Base-by-base conservation (phyloP, 2,113 vertebrate species). In the Garra rufa region DNA sequence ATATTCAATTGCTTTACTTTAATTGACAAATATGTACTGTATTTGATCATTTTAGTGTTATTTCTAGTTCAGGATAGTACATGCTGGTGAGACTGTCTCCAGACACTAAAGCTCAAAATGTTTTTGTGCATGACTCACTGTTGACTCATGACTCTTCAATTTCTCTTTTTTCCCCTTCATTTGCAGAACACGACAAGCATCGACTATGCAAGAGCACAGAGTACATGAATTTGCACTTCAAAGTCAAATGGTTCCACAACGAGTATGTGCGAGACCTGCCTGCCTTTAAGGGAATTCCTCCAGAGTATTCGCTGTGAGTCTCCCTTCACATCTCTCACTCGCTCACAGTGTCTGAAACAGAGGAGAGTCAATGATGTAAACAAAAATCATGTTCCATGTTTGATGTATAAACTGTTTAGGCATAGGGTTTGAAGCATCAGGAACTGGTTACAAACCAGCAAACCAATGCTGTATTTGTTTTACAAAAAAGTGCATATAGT, bases 151-250 rank as follows among this genome's bases (percentile, higher is more conserved):
- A 41, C 67, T 70, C 26, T 70, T 70, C 38, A 30, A 4, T 26
- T 34, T 17, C 9, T 50, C 9, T 14, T 90, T 90, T 89, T 92
- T 57, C 91, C 46, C 92, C 73, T 91, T 96, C 88, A 93, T 28
- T 94, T 92, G 91, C 93, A 99, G 98, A 99, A 91, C 98, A 99
- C 41, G 97, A 99, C 71, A 98, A 97, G 91, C 97, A 98, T 76
- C 95, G 95, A 80, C 95, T 98, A 94, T 99, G 98, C 94, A 99
- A 99, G 95, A 99, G 98, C 92, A 98, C 98, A 0, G 98, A 99
- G 93, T 99, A 99, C 92, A 99, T 99, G 98, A 99, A 99, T 95
- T 94, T 99, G 93, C 98, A 99, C 95, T 99, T 99, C 97, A 99
- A 99, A 96, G 98, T 99, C 88, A 99, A 99, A 95, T 99, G 98